These are phyloP conservation scores for Drosophila seguyi DNA, from an alignment of 1,140 invertebrate species.

Conservation along the genomic window DNA sequence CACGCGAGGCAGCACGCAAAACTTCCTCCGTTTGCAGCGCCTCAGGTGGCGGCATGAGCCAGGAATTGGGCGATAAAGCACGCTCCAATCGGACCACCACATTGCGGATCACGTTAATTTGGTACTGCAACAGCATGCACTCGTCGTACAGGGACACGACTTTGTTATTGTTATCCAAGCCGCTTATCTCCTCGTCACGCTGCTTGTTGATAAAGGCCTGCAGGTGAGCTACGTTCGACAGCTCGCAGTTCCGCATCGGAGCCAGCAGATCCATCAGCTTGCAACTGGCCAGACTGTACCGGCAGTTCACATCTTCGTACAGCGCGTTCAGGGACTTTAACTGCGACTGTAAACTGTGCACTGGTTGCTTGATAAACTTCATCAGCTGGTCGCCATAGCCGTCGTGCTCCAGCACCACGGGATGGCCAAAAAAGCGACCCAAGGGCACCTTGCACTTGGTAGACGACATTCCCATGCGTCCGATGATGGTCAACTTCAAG, in stretches of 20 bases:
- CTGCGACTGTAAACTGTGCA: conserved; percentile 64
- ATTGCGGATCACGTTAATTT: conserved; percentile 91
- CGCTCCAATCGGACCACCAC: conserved; percentile 90
- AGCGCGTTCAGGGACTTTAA: conserved; percentile 84
- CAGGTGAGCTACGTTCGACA: conserved; percentile 92
- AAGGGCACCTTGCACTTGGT: conserved; percentile 95
- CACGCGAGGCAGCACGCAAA: conserved; percentile 88
- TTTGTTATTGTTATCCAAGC: conserved; percentile 88
- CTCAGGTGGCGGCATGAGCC: neutral
- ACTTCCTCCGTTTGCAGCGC: conserved; percentile 65
- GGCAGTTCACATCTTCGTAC: conserved; percentile 92
- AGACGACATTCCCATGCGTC: conserved; percentile 95
- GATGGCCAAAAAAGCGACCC: conserved; percentile 96
- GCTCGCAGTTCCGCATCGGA: conserved; percentile 90
- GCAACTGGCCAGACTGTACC: conserved; percentile 93
- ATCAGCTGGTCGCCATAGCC: conserved; percentile 86
- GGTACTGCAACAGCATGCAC: conserved; percentile 92
- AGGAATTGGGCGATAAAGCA: conserved; percentile 32
- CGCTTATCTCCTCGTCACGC: conserved; percentile 87
- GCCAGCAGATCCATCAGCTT: conserved; percentile 91
- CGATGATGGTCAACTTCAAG: conserved; percentile 95
- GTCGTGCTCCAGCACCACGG: conserved; percentile 91
- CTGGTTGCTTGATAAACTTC: conserved; percentile 66
- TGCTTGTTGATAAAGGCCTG: conserved; percentile 91
- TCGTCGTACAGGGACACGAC: conserved; percentile 93